A percentile compares a stretch with the other conserved stretches of the same genome.
Evolutionary conservation across 2,888 invertebrate genomes (phyloP).

Genomic region (Drosophila anomelani): DNA sequence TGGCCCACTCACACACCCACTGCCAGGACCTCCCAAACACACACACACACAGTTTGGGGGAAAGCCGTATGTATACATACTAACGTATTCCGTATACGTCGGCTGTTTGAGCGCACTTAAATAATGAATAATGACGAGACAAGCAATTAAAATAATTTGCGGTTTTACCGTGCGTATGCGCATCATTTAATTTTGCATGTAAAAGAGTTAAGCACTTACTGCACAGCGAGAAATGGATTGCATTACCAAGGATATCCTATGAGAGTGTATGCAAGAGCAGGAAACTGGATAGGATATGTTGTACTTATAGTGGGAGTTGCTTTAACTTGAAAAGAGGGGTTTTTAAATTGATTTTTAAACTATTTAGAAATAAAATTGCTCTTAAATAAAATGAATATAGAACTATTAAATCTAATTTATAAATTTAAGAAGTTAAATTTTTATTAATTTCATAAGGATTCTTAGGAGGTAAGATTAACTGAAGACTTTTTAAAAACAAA

Average conservation of each 20-base stretch:
- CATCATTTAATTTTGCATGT: conserved; percentile 82
- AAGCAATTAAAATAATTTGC: conserved; percentile 84
- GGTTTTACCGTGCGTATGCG: conserved; percentile 83
- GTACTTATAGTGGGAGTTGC: not conserved
- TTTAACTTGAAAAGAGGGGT: not conserved
- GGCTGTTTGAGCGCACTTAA: conserved; percentile 78
- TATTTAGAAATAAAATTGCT: not conserved
- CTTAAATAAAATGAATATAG: not conserved
- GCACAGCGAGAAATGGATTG: conserved; percentile 59
- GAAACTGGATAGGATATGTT: not conserved
- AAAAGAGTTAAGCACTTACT: conserved; percentile 79
- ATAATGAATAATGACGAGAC: conserved; percentile 84
- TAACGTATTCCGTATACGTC: conserved; percentile 47
- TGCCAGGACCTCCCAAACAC: conserved; percentile 3
- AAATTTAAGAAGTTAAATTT: not conserved
- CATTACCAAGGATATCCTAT: not conserved
- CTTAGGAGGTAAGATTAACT: too few species aligned
- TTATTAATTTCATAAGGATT: too few species aligned
- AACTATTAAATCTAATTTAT: not conserved
- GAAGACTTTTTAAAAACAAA: too few species aligned
- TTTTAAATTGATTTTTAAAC: not conserved
- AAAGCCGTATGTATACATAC: conserved; percentile 45
- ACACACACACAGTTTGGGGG: conserved; percentile 13
- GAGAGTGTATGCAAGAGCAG: too few species aligned
- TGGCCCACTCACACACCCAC: conserved; percentile 44